Percentiles rank a stretch among this genome's conserved stretches.
Evolutionary conservation across 30 jellyfish, hydroid and myxozoan genomes (phyloP).

Genomic region (Pseudorhiza aurosa): DNA sequence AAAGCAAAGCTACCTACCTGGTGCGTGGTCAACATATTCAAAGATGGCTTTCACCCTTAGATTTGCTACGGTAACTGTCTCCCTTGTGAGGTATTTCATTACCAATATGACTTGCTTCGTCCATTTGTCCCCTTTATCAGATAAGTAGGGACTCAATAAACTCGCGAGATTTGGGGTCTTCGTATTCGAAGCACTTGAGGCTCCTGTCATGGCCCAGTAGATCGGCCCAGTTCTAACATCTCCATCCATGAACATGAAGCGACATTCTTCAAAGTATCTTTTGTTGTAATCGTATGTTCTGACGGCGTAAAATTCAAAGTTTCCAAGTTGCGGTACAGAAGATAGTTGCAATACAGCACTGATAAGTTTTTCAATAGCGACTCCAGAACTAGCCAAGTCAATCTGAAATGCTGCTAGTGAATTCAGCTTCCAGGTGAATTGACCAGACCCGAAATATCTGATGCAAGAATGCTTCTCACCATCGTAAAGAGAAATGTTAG

Average conservation of each 20-base stretch:
- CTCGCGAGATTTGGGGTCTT: slow-evolving; percentile 23
- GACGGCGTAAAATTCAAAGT: slow-evolving; percentile 17
- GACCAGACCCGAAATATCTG: background rate
- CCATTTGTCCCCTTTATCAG: background rate
- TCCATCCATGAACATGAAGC: background rate
- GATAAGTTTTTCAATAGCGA: slow-evolving; percentile 6
- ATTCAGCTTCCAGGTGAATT: background rate
- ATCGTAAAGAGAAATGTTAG: background rate
- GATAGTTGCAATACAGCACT: background rate
- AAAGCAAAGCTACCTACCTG: slow-evolving; percentile 5
- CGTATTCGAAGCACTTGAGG: background rate
- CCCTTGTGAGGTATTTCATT: background rate
- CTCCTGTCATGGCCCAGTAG: background rate
- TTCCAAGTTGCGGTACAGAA: background rate
- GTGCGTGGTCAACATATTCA: slow-evolving; percentile 5
- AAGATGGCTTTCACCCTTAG: background rate
- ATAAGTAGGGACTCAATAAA: slow-evolving; percentile 8
- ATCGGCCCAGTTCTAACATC: slow-evolving; percentile 26
- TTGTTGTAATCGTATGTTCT: slow-evolving; percentile 24
- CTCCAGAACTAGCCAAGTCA: slow-evolving; percentile 5
- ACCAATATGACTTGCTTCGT: background rate
- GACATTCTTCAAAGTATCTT: slow-evolving; percentile 5
- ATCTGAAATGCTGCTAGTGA: background rate
- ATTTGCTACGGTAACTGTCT: background rate
- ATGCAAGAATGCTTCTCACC: background rate